These are phyloP conservation scores for Apamea monoglypha DNA, from an alignment of 2,888 invertebrate species.

Conservation along the genomic window DNA sequence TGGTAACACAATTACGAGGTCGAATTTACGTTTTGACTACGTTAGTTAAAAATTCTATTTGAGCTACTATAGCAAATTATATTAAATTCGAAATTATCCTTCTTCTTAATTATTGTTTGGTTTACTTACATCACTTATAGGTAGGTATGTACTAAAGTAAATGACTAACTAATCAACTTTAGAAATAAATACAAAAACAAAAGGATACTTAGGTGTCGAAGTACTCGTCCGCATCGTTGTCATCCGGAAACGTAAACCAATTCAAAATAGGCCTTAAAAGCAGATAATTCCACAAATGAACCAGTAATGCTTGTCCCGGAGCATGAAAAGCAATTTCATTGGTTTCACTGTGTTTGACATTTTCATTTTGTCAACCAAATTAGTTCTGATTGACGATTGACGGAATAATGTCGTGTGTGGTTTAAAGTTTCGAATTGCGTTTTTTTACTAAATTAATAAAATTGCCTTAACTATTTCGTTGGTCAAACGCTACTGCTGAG, in stretches of 20 bases:
- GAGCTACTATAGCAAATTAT: background rate
- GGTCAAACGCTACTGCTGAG: too few relatives aligned
- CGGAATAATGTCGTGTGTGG: background rate
- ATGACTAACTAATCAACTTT: too few relatives aligned
- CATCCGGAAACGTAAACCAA: background rate
- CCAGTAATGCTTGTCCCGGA: background rate
- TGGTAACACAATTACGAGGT: too few relatives aligned
- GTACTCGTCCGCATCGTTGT: background rate
- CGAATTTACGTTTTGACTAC: background rate
- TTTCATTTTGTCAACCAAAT: conserved; percentile 28
- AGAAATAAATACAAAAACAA: too few relatives aligned
- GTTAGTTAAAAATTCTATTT: background rate
- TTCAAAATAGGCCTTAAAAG: background rate
- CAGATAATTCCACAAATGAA: conserved; percentile 10
- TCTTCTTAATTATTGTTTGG: too few relatives aligned
- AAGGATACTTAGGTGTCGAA: too few relatives aligned
- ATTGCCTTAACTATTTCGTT: too few relatives aligned
- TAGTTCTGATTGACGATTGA: conserved; percentile 17
- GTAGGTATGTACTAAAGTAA: too few relatives aligned
- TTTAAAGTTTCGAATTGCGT: background rate
- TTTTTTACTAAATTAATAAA: too few relatives aligned
- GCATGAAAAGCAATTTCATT: conserved; percentile 32
- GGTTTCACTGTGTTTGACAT: conserved; percentile 22
- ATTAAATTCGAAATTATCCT: background rate
- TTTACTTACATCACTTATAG: too few relatives aligned